Conservation (phyloP, 2,797 vertebrate species). For the Acrossocheilus wenchowensis region DNA sequence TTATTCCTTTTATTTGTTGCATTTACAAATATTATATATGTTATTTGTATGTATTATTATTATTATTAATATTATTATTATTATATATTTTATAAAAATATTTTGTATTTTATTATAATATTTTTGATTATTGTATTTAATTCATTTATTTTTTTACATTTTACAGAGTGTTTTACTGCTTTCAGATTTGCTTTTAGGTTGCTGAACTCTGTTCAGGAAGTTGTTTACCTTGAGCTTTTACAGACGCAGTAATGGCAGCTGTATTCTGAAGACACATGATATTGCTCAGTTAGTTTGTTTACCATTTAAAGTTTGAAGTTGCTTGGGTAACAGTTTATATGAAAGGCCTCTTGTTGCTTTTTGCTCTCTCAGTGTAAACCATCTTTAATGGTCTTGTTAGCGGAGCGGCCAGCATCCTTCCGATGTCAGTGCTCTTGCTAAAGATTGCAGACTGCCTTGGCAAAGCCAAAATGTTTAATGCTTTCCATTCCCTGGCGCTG, state of each 20-base stretch:
- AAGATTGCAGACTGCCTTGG: slow-evolving; percentile 44
- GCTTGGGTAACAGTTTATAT: slow-evolving; percentile 65
- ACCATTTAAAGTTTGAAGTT: slow-evolving; percentile 54
- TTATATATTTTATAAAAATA: too few species aligned
- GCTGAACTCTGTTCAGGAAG: slow-evolving; percentile 14
- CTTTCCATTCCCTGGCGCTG: slow-evolving; percentile 68
- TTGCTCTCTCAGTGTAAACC: slow-evolving; percentile 49
- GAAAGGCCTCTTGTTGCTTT: slow-evolving; percentile 61
- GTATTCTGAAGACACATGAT: slow-evolving; percentile 51
- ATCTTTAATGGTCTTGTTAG: slow-evolving; percentile 60
- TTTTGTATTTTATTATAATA: background rate
- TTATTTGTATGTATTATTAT: background rate
- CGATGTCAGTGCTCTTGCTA: slow-evolving; percentile 39
- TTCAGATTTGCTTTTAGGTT: background rate
- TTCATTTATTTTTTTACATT: background rate
- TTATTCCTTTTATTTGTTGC: background rate
- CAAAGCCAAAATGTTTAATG: slow-evolving; percentile 45
- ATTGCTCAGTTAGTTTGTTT: slow-evolving; percentile 55
- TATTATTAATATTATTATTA: background rate
- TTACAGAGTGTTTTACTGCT: background rate
- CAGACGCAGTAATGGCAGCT: slow-evolving; percentile 35
- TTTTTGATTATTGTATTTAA: background rate
- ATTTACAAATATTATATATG: background rate
- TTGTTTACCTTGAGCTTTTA: slow-evolving; percentile 19
- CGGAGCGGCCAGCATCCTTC: slow-evolving; percentile 47